Evolutionary conservation across 2,888 invertebrate species (phyloP), one percentile per base, ranked within the genome.

Genomic region (Zootermopsis nevadensis): DNA sequence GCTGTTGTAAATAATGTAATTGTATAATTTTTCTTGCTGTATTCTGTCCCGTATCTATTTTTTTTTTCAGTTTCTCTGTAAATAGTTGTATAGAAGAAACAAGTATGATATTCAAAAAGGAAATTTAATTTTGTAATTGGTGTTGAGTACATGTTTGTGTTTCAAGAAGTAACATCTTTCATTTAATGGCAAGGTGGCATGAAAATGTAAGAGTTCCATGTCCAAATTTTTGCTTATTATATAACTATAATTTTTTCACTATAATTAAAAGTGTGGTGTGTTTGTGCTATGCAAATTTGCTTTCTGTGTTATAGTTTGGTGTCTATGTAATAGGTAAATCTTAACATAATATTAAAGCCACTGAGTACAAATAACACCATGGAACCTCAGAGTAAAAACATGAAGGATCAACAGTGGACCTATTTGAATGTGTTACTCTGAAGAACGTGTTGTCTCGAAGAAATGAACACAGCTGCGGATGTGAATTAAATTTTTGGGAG

Each of bases 1-100:
- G 69, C 33, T 42, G 53, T 15, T 79, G 79, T 79, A 79, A 55
- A 79, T 79, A 83, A 60, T 83, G 72, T 60, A 8, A 74, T 48
- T 12, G 80, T 76, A 77, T 60, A 83, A 38, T 83, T 80, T 72
- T 84, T 72, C 76, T 82, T 82, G 69, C 82, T 80, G 74, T 84
- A 60, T 66, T 82, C 66, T 79, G 80, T 82, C 53, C 60, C 80
- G 48, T 84, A 60, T 82, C 74, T 48, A 72, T 79, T 81, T 42
- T 82, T 48, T 55, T 31, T 82, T 84, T 82, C 60, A 72, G 53
- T 77, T 48, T 82, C 80, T 79, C n/a, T 74, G 72, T 74, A 82
- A 82, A 82, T 74, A 72, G 35, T 24, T 82, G 82, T 82, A 74
- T 33, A 72, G 35, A 74, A 76, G 66, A 53, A 60, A 53, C 53